phyloP scores from a whole-genome alignment of 1,140 invertebrate species.

The Drosophila arawakana region DNA sequence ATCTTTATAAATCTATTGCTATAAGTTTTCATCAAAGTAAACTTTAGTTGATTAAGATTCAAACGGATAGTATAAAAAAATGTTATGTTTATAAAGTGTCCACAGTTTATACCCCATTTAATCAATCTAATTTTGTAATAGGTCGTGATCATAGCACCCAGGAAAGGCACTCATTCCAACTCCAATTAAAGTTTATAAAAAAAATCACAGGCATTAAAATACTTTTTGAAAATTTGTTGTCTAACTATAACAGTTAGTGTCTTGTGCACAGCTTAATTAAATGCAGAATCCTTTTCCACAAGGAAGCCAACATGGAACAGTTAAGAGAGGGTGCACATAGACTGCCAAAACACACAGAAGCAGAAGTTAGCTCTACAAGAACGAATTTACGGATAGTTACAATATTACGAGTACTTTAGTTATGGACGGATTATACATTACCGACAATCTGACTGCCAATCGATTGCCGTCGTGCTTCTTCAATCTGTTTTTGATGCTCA shows the following conservation, averaged over 20 bases:
- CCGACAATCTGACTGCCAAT: slow-evolving; percentile 79
- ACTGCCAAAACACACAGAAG: slow-evolving; percentile 61
- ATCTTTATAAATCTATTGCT: too few relatives aligned
- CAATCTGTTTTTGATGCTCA: slow-evolving; percentile 73
- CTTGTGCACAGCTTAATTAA: background rate
- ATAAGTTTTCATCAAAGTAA: too few relatives aligned
- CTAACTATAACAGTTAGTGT: background rate
- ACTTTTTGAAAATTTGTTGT: too few relatives aligned
- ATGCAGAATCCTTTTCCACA: background rate
- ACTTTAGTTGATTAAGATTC: too few relatives aligned
- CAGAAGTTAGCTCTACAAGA: slow-evolving; percentile 61
- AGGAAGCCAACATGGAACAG: slow-evolving; percentile 11
- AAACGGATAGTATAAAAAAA: too few relatives aligned
- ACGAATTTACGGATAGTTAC: slow-evolving; percentile 32
- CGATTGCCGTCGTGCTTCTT: slow-evolving; percentile 77
- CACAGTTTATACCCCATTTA: too few relatives aligned
- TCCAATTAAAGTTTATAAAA: too few relatives aligned
- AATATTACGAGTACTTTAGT: slow-evolving; percentile 1
- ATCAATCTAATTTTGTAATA: too few relatives aligned
- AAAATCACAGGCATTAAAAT: too few relatives aligned
- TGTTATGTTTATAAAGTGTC: too few relatives aligned
- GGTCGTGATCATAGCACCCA: too few relatives aligned
- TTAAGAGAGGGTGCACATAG: slow-evolving; percentile 27
- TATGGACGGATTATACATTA: slow-evolving; percentile 66
- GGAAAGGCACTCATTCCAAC: too few relatives aligned